Base-by-base conservation (phyloP, 2,797 vertebrate genomes). In the Pangasius mekongensis region DNA sequence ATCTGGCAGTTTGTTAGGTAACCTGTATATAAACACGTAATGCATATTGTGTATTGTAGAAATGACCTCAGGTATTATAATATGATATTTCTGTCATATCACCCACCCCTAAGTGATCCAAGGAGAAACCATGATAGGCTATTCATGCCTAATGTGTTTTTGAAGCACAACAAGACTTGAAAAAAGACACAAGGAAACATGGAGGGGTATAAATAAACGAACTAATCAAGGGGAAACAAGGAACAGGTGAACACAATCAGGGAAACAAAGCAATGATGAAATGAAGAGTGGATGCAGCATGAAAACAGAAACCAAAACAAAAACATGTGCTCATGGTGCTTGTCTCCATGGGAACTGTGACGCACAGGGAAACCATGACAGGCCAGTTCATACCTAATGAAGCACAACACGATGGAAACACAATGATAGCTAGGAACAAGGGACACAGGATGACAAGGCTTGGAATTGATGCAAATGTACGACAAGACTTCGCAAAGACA, bases 221-320 rank as follows among this genome's bases (percentile, higher is more conserved):
- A 76, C 24, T n/a, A 52, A 16, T 30, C 49, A 52, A 77, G 2
- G 14, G 27, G 6, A 54, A 30, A 78, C 76, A 80, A 36, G 30
- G 16, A 39, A 62, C 36, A 43, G 56, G 9, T 82, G 33, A 82
- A 62, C 30, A 82, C 80, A 56, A 58, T 33, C 52, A 33, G 18
- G 18, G 30, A 78, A 52, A 54, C 30, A 56, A 33, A 80, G 77
- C 8, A 10, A 16, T 76, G 73, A n/a, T 52, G 47, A 49, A 52
- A 81, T 58, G 78, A 82, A 7, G 78, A 14, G 33, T 8, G 20
- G 22, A 60, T 7, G 33, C 56, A 60, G 33, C 56, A 60, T 62
- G 56, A 80, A 80, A 80, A 80, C 77, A 56, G 77, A 56, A 80
- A 80, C 77, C 52, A 33, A 81, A 81, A 82, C 10, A 60, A 60